A percentile compares a stretch with the other conserved stretches of the same genome.
phyloP scores from a whole-genome alignment of 2,113 vertebrate genomes.

The Corythaeola cristata region DNA sequence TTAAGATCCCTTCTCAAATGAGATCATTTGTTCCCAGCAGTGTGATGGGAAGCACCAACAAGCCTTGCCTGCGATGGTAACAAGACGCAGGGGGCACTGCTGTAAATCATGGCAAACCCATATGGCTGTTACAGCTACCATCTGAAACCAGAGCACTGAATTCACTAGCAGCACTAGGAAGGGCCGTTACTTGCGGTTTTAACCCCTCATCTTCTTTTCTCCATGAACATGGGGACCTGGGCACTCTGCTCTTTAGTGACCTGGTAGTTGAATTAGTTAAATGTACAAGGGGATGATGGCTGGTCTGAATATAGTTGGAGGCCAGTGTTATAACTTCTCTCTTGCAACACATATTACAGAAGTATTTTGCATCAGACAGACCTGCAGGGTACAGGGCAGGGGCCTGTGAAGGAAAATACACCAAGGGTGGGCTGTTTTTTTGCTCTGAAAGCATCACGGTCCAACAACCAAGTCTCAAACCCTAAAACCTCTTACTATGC shows the following conservation, averaged over 20 bases:
- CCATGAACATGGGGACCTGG: background rate
- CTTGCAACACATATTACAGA: background rate
- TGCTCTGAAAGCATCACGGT: background rate
- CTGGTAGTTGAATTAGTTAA: background rate
- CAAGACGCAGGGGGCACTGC: rapidly evolving
- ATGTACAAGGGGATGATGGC: background rate
- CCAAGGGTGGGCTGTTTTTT: background rate
- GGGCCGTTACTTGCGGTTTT: background rate
- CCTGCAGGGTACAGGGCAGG: background rate
- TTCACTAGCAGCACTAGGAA: background rate
- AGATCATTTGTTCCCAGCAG: background rate
- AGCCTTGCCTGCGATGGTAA: background rate
- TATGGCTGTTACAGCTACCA: background rate
- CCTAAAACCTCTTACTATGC: background rate
- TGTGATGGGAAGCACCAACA: background rate
- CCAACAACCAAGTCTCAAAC: background rate
- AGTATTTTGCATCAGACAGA: background rate
- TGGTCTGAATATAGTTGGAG: background rate
- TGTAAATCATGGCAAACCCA: background rate
- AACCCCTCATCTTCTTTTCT: background rate
- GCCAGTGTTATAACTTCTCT: background rate
- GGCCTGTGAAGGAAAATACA: background rate
- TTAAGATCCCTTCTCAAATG: background rate
- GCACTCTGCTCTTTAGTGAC: background rate
- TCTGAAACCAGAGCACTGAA: background rate